These are phyloP conservation scores for Arrhamphus sclerolepis DNA, from an alignment of 2,797 vertebrate genomes.

Conservation along the genomic window DNA sequence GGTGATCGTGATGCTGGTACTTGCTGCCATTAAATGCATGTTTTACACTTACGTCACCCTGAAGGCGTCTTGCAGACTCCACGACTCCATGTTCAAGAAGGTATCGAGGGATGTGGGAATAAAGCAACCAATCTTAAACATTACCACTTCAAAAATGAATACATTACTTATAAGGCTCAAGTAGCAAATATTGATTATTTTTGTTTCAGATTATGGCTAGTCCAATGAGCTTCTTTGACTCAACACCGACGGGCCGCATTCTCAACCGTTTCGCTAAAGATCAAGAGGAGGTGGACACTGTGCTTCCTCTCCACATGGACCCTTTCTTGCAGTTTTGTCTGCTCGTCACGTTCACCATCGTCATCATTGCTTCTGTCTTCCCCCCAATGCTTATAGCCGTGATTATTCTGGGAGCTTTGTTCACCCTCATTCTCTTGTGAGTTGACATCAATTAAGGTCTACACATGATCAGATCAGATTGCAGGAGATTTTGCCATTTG, in stretches of 20 bases:
- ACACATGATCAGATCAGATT: neutral
- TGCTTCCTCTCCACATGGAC: slow-evolving; percentile 80
- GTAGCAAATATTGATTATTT: neutral
- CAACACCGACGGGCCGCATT: slow-evolving; percentile 84
- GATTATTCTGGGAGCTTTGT: slow-evolving; percentile 55
- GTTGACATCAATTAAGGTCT: slow-evolving; percentile 11
- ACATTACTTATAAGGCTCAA: too few species aligned
- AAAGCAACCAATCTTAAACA: too few species aligned
- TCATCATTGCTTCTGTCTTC: slow-evolving; percentile 77
- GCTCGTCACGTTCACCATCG: slow-evolving; percentile 67
- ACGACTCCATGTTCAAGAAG: slow-evolving; percentile 81
- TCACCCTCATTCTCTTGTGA: slow-evolving; percentile 75
- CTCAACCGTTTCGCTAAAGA: slow-evolving; percentile 89
- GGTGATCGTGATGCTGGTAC: slow-evolving; percentile 53
- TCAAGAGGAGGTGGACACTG: slow-evolving; percentile 82
- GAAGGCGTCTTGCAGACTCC: slow-evolving; percentile 75
- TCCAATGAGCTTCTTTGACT: slow-evolving; percentile 87
- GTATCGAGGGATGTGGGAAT: slow-evolving; percentile 48
- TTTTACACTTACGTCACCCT: slow-evolving; percentile 77
- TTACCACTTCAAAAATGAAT: too few species aligned
- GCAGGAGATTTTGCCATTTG: neutral
- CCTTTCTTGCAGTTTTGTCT: slow-evolving; percentile 82
- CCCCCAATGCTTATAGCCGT: slow-evolving; percentile 76
- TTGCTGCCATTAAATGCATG: slow-evolving; percentile 73
- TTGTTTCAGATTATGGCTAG: slow-evolving; percentile 77